Conservation (phyloP, 2,113 vertebrate species). For the Marmota flaviventris region DNA sequence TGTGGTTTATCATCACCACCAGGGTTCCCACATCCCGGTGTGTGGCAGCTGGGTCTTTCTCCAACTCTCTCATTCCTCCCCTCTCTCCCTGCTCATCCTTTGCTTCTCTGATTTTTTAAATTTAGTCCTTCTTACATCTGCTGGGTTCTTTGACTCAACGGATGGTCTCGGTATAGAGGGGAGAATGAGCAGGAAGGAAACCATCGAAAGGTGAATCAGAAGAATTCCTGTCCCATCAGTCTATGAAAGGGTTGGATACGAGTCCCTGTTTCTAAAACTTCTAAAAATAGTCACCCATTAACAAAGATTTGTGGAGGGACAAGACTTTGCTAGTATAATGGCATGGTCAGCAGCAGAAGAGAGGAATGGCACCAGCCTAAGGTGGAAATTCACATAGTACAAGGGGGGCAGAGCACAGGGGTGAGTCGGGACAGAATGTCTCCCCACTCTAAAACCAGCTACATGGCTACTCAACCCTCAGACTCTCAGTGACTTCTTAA, state of each 20-base stretch:
- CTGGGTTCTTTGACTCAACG: not conserved
- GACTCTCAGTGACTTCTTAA: not conserved
- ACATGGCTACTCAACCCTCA: accelerated
- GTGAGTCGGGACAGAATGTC: not conserved
- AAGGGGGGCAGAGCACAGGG: not conserved
- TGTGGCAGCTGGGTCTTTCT: not conserved
- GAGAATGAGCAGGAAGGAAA: not conserved
- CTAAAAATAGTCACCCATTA: not conserved
- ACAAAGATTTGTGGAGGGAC: not conserved
- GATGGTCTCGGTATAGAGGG: not conserved
- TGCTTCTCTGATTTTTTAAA: constrained; percentile 27
- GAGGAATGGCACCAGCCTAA: not conserved
- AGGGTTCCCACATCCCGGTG: not conserved
- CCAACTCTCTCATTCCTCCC: not conserved
- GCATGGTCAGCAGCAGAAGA: not conserved
- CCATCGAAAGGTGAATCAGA: not conserved
- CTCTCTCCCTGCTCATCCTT: not conserved
- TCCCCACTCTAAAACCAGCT: not conserved
- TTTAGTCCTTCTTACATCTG: not conserved
- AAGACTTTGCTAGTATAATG: not conserved
- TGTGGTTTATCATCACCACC: not conserved
- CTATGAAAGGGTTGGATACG: not conserved
- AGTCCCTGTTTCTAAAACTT: not conserved
- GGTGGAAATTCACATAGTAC: not conserved
- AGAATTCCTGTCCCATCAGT: not conserved